Evolutionary conservation across 2,888 invertebrate genomes (phyloP).

Genomic region (Stenurella melanura): DNA sequence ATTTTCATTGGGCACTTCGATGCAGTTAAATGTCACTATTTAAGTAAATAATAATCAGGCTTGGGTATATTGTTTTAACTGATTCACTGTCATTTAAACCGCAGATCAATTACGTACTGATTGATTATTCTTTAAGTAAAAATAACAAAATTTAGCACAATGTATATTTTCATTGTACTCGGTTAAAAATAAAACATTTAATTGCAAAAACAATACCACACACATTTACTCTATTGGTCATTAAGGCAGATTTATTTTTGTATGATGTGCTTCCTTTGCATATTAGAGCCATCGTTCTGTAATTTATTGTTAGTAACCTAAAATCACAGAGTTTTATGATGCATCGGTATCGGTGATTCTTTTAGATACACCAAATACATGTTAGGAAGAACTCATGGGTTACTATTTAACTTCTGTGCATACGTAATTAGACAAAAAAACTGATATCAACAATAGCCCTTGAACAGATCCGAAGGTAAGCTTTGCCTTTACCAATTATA

Average conservation of each 20-base stretch:
- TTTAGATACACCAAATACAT: too few relatives aligned
- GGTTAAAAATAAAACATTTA: constrained; percentile 40
- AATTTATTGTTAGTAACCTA: not conserved
- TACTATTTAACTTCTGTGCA: too few relatives aligned
- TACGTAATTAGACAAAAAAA: too few relatives aligned
- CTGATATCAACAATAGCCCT: too few relatives aligned
- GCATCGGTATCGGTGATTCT: too few relatives aligned
- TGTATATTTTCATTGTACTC: constrained; percentile 41
- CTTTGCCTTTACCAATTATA: too few relatives aligned
- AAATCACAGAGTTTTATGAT: not conserved
- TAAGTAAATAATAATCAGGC: constrained; percentile 25
- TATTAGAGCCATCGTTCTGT: not conserved
- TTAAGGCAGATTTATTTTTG: constrained; percentile 28
- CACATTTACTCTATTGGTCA: constrained; percentile 34
- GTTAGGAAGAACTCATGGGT: too few relatives aligned
- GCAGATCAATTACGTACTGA: constrained; percentile 38
- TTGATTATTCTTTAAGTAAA: constrained; percentile 43
- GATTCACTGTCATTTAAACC: constrained; percentile 36
- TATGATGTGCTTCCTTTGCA: constrained; percentile 2
- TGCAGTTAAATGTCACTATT: constrained; percentile 19
- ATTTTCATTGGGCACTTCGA: constrained; percentile 7
- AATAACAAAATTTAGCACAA: constrained; percentile 38
- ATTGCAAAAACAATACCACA: constrained; percentile 41
- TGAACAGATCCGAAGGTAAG: too few relatives aligned
- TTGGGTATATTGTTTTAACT: constrained; percentile 31